Base-by-base conservation (phyloP, 1,140 invertebrate genomes). In the Bombyx mandarina region DNA sequence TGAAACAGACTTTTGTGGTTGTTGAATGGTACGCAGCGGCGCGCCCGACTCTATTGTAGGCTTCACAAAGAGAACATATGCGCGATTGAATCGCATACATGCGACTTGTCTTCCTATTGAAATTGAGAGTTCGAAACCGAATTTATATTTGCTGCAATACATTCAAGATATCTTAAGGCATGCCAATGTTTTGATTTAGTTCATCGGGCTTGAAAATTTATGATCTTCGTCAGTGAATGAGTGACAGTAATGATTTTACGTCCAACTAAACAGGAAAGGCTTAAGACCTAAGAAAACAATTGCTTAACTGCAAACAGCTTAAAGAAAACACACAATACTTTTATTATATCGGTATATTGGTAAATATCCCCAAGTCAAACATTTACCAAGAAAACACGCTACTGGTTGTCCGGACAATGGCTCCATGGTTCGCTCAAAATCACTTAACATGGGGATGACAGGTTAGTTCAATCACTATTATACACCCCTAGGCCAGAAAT, bases 371-470 rank as follows among this genome's bases (percentile, higher is more conserved):
- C 73, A 75, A 77, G 72, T 75, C 79, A 82, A 86, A 84, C 77
- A 74, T 85, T 85, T 83, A 73, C 74, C 67, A 66, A 84, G 82
- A 86, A 83, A 83, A 84, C 77, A 86, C 74, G 81, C 77, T 82
- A 81, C 80, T 79, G 82, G 76, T 73, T 76, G 63, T 69, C 65
- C 73, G 77, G 64, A 86, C 83, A 86, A 86, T 82, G 63, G 80
- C 52, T 58, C 58, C 67, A 71, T 76, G 71, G 77, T 82, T 75
- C 80, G 79, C 75, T 82, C 77, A 74, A 79, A 84, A 82, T 77
- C 79, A 82, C 82, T 86, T 82, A 86, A 86, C 83, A 80, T 86
- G 83, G 83, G 83, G 64, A 77, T 86, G 83, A 86, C 83, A 86
- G 83, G 79, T 85, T 85, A 81, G 77, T 84, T 84, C 81, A 82